Base-by-base conservation (phyloP, 2,113 vertebrate species). In the Pygoscelis adeliae region DNA sequence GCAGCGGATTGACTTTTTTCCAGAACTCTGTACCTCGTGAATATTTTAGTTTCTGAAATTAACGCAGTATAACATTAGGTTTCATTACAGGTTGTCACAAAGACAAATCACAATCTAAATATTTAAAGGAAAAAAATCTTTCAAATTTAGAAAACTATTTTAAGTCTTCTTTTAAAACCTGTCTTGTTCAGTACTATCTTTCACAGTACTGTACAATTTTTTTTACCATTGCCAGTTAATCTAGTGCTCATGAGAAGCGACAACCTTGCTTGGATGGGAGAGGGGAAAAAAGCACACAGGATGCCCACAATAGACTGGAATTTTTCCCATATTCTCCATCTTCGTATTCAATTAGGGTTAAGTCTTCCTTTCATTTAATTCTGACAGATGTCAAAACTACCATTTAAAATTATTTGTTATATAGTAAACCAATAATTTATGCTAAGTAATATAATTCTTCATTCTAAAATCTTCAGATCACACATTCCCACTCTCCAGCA, bases 21-120 rank as follows among this genome's bases (percentile, higher is more conserved):
- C 53, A 76, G 74, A 90, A 72, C 66, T 76, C 66, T 71, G 46
- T 55, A 79, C 47, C 15, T 95, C 5, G 0, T 97, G 15, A 91
- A 94, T 97, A 97, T 91, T 97, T 94, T 42, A 97, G 58, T 73
- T 91, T 56, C 82, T 61, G 58, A 91, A 93, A 93, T 96, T 90
- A 97, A 90, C 70, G 30, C 62, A 87, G 19, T 61, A 32, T 29
- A 82, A 78, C 19, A 81, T 73, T 72, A 66, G 56, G 18, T 67
- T 88, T 96, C 90, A 95, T 93, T 88, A 96, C 32, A 70, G 22
- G 8, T 11, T 93, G 95, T 95, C 93, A 94, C 7, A 69, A 94
- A 91, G 96, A 97, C 62, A 93, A 93, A 96, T 94, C 55, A 85
- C 49, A 65, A 62, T 32, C 67, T 97, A 80, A 94, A 97, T 95